Evolutionary conservation across 2,113 vertebrate species (phyloP), one percentile per base, ranked within the genome.

Genomic region (Macquaria australasica): DNA sequence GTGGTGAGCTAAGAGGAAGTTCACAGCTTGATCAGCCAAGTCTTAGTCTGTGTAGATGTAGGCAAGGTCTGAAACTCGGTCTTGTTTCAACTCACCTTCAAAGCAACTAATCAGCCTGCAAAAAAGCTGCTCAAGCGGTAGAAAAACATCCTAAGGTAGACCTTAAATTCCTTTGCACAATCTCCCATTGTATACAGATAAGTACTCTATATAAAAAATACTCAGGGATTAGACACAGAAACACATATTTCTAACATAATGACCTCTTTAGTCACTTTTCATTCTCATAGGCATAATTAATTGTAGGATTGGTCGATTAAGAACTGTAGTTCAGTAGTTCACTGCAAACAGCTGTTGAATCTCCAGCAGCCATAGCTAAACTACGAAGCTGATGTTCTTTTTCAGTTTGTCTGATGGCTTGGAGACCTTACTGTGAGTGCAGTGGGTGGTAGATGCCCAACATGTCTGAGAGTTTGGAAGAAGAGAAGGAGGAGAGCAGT

Each of bases 401-500:
- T 76, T 76, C 50, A 59, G 48, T 83, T 66, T 23, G 70, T 87
- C 75, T 71, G 60, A 67, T 83, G 70, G 81, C 82, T 85, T n/a
- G 25, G 45, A 81, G 87, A 87, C 63, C 87, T 81, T 11, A 10
- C 81, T 85, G 79, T 63, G 84, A 82, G 73, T 79, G 48, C 81
- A 87, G 87, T 89, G 88, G 88, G 91, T 87, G 83, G 84, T 81
- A 70, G 71, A 88, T 82, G 63, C 28, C 69, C 83, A 81, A 69
- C 84, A 83, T 74, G 77, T 89, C 81, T 83, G 70, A 81, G 86
- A 79, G 75, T 85, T 88, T 87, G 81, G 81, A 86, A 56, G 25
- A 87, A 64, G 48, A 88, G 70, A 56, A 63, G 23, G 39, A 88
- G 60, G 59, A 76, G 78, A 83, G 76, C 71, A 71, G 88, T 91